Percentiles rank a stretch among this genome's conserved stretches.
These are phyloP conservation scores for Montipora foliosa DNA, from an alignment of 64 coral and sea anemone species.

Conservation along the genomic window DNA sequence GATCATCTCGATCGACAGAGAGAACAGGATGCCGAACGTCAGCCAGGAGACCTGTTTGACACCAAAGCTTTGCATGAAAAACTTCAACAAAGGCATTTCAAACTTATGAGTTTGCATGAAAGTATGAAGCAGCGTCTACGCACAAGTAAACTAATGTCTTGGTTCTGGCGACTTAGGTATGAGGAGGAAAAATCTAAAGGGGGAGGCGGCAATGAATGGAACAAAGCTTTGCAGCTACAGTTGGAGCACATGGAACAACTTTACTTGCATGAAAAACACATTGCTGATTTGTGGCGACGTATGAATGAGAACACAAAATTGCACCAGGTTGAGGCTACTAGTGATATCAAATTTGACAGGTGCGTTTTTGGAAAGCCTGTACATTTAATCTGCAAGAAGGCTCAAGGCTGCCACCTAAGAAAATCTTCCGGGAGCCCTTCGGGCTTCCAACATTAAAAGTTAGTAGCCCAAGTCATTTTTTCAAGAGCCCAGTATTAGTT, in stretches of 20 bases:
- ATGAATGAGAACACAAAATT: conserved; percentile 17
- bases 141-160: conserved; percentile 67
- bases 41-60: conserved; percentile 43
- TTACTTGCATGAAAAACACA: conserved; percentile 24
- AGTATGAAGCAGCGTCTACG: conserved; percentile 36
- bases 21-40: background rate
- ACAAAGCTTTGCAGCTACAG: conserved; percentile 6
- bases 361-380: background rate
- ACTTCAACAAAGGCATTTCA: conserved; percentile 63
- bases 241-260: conserved; percentile 9
- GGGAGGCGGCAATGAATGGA: conserved; percentile 7
- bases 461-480: too few species aligned
- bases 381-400: too few species aligned
- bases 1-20: conserved; percentile 25
- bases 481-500: too few species aligned
- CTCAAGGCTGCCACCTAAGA: too few species aligned
- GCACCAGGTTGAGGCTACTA: background rate
- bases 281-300: conserved; percentile 25
- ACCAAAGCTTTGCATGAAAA: conserved; percentile 52
- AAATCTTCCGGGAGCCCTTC: too few species aligned
- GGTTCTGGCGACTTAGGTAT: conserved; percentile 72
- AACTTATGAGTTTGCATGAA: conserved; percentile 41
- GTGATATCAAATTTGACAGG: conserved; percentile 27
- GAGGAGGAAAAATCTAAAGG: conserved; percentile 51
- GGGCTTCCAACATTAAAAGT: too few species aligned